A percentile compares a stretch with the other conserved stretches of the same genome.
These are phyloP conservation scores for Eudyptes chrysolophus DNA, from an alignment of 2,113 vertebrate genomes.

Conservation along the genomic window DNA sequence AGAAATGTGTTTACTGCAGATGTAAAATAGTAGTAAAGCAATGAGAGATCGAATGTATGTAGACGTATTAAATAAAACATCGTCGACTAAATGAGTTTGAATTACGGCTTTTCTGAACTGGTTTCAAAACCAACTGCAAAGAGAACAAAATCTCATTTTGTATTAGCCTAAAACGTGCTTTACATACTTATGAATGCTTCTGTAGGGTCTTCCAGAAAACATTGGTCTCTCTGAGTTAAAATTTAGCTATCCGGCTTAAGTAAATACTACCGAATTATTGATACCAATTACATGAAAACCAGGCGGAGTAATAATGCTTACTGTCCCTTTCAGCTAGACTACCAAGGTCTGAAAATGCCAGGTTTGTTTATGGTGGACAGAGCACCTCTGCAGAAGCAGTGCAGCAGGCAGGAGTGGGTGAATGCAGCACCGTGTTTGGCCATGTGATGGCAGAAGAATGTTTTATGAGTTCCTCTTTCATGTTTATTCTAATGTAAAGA, in stretches of 20 bases:
- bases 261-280: not conserved
- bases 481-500: constrained; percentile 69
- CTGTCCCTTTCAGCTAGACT: not conserved
- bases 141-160: not conserved
- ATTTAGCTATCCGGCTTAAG: not conserved
- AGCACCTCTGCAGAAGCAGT: not conserved
- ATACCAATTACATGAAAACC: not conserved
- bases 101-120: not conserved
- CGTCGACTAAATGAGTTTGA: not conserved
- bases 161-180: not conserved
- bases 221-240: not conserved
- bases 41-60: not conserved
- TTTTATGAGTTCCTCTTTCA: constrained; percentile 67
- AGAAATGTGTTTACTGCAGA: not conserved
- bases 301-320: not conserved
- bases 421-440: constrained; percentile 75
- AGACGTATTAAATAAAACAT: not conserved
- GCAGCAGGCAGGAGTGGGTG: not conserved
- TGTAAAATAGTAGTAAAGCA: not conserved
- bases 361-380: not conserved
- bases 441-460: constrained; percentile 84
- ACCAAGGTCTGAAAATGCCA: not conserved
- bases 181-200: not conserved
- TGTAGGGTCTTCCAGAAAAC: not conserved
- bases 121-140: not conserved